Evolutionary conservation across 2,888 invertebrate species (phyloP), one percentile per base, ranked within the genome.

Genomic region (Orthosia gracilis): DNA sequence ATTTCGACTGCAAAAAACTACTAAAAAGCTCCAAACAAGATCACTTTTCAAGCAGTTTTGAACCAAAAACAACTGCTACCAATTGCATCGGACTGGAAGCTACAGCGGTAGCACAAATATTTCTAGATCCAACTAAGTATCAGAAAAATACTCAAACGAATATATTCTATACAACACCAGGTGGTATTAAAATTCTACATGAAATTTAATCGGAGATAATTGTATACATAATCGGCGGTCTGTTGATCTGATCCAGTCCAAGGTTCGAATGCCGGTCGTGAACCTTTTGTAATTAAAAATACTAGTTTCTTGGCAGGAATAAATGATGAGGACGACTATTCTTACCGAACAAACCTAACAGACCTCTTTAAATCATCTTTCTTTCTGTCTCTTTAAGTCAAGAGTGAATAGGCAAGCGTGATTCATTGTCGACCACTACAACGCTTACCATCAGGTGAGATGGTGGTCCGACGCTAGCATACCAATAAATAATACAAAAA

Each of bases 261-360:
- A 84, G 84, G 80, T 78, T 80, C 73, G 74, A 80, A 11, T 45
- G 54, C 58, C 69, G 85, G 83, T 87, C 85, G 58, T 83, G 78
- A 74, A 87, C 86, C 85, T 87, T 83, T 71, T 63, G 62, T 76
- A 85, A 84, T 85, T 81, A 80, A 85, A 78, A 73, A 78, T 83
- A 86, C 82, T 80, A 70, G 85, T 82, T 82, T 77, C 49, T 55
- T 50, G 65, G 49, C 64, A 70, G 50, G 59, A 69, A 65, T 76
- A 80, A 78, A 82, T 73, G 57, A 64, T 71, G 76, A 83, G 69
- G 69, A 72, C 81, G 63, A n/a, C n/a, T n/a, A n/a, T n/a, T n/a
- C n/a, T n/a, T n/a, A n/a, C n/a, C n/a, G n/a, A n/a, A n/a, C n/a
- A n/a, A n/a, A n/a, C n/a, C n/a, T n/a, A n/a, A n/a, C n/a, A n/a